A percentile compares a stretch with the other conserved stretches of the same genome.
Conservation (phyloP, 2,888 invertebrate species). For the Drosophila cognata region DNA sequence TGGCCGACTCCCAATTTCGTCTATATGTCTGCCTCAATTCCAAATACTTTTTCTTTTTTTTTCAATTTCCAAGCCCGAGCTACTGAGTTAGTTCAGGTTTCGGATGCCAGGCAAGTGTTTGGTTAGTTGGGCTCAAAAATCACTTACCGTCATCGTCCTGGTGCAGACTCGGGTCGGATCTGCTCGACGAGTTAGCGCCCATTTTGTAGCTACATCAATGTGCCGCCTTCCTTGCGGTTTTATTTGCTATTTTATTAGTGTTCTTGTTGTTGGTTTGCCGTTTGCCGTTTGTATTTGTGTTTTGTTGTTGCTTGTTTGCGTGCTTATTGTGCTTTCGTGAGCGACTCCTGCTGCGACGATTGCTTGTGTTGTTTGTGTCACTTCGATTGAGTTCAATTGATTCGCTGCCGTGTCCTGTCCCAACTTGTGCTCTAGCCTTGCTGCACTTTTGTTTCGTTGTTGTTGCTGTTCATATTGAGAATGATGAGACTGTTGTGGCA, state of each 20-base stretch:
- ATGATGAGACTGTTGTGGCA: slow-evolving; percentile 9
- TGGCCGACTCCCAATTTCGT: slow-evolving; percentile 16
- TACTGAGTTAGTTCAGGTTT: slow-evolving; percentile 15
- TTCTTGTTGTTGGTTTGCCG: not conserved
- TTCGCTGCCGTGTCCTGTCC: slow-evolving; percentile 41
- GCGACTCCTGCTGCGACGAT: not conserved
- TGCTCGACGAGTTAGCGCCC: slow-evolving; percentile 84
- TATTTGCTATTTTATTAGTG: slow-evolving; percentile 24
- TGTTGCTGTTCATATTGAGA: slow-evolving; percentile 5
- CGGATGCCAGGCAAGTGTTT: not conserved
- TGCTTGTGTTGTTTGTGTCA: slow-evolving; percentile 31
- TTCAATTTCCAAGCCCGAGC: slow-evolving; percentile 16
- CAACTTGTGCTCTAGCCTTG: slow-evolving; percentile 9
- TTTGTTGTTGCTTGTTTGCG: slow-evolving; percentile 8
- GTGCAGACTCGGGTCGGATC: slow-evolving; percentile 83
- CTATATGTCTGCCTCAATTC: not conserved
- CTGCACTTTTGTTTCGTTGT: slow-evolving; percentile 22
- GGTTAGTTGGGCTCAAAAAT: not conserved
- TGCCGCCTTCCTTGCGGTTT: slow-evolving; percentile 44
- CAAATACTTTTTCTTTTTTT: not conserved
- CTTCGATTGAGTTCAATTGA: slow-evolving; percentile 61
- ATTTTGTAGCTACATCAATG: slow-evolving; percentile 79
- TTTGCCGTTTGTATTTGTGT: not conserved
- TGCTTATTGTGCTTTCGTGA: slow-evolving; percentile 6
- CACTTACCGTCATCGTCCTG: slow-evolving; percentile 85